phyloP scores from a whole-genome alignment of 64 coral and sea anemone genomes.

The Montipora capricornis region DNA sequence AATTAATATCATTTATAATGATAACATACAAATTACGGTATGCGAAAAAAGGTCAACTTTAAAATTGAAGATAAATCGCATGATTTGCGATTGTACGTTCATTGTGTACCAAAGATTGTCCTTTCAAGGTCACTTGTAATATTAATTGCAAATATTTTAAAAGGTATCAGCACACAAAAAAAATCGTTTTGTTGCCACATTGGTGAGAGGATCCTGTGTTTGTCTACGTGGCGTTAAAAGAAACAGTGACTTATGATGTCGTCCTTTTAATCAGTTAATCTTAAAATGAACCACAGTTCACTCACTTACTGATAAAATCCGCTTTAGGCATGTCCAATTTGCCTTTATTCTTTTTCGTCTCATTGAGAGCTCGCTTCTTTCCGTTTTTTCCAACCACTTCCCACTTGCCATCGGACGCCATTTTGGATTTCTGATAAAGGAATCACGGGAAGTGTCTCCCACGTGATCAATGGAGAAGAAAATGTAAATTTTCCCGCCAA shows the following conservation, averaged over 20 bases:
- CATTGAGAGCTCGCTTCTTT: slow-evolving; percentile 50
- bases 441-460: slow-evolving; percentile 12
- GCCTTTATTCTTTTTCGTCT: slow-evolving; percentile 67
- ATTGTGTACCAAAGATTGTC: too few species aligned
- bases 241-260: not conserved
- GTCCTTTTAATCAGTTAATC: not conserved
- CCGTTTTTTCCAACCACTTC: slow-evolving; percentile 70
- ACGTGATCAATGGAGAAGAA: slow-evolving; percentile 18
- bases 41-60: too few species aligned
- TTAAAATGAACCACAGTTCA: not conserved
- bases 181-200: not conserved
- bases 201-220: not conserved
- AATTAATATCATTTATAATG: too few species aligned
- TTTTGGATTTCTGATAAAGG: slow-evolving; percentile 43
- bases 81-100: too few species aligned
- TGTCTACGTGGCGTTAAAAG: slow-evolving; percentile 27
- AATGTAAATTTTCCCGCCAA: slow-evolving; percentile 58
- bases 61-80: too few species aligned
- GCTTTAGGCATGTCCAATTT: slow-evolving; percentile 42
- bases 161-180: not conserved
- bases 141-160: too few species aligned
- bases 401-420: slow-evolving; percentile 71
- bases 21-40: too few species aligned
- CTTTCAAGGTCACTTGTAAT: too few species aligned
- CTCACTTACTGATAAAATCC: slow-evolving; percentile 50